Evolutionary conservation across 1,140 invertebrate genomes (phyloP), one percentile per base, ranked within the genome.

Genomic region (Drosophila subobscura): DNA sequence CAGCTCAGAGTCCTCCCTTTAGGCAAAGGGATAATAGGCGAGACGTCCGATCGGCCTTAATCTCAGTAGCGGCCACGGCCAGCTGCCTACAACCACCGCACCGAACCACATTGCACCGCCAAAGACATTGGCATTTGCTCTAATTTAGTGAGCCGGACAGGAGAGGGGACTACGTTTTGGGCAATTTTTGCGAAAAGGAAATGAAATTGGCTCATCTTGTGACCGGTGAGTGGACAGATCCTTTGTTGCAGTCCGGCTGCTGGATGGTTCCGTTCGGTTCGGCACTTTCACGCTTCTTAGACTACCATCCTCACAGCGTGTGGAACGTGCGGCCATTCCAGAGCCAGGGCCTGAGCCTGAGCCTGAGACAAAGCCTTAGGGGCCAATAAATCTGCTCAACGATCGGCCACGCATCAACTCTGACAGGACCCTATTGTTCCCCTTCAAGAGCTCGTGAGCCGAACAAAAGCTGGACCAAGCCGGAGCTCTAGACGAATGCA

Each of bases 231-330:
- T 66, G 61, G 63, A 23, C 52, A 54, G 44, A 50, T 67, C 79
- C 72, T 64, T 84, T 84, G 80, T 84, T 83, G 47, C 41, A 42
- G 47, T 52, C 71, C 72, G 71, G 71, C 72, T 67, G 72, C 60
- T 54, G 60, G 49, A 72, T 14, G 1, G 27, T 42, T 33, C 8
- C 33, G 33, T 37, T 37, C 33, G 50, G 49, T 55, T 60, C 63
- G 70, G 59, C 80, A 84, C 80, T 84, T 84, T 84, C 80, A 84
- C 80, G 80, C 80, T 84, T 44, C 77, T 77, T 74, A 74, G 58
- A 37, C 16, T 27, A 12, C 16, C n/a, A 40, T 46, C 47, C 49
- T 61, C 50, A 45, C 65, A 67, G 65, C 65, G 50, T 67, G 63
- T 68, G 66, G 66, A 70, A 70, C 66, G 66, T 70, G 66, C 8